Conservation (phyloP, 23 tunicate species). For the Styela clava region DNA sequence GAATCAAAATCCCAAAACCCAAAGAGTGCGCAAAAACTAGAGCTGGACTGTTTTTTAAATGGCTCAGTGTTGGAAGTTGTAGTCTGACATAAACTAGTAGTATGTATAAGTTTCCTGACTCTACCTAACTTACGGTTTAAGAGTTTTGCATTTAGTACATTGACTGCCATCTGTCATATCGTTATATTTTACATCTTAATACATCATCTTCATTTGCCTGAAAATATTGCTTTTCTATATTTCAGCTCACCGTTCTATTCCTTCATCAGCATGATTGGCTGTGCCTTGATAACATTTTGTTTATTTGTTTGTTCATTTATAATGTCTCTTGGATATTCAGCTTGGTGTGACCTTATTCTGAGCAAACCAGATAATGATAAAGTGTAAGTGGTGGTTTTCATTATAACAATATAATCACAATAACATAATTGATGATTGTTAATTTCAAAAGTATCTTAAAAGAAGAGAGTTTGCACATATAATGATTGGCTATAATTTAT, state of each 20-base stretch:
- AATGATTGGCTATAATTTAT: neutral
- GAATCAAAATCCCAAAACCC: no score
- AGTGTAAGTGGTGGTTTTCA: conserved; percentile 1
- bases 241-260: conserved; percentile 5
- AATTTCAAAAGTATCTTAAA: neutral
- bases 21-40: no score
- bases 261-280: neutral
- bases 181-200: no score
- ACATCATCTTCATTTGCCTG: no score
- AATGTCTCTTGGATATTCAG: conserved; percentile 39
- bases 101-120: no score
- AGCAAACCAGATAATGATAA: conserved; percentile 17
- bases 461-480: neutral
- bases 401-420: neutral
- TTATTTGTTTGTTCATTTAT: conserved; percentile 51
- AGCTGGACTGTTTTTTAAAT: no score
- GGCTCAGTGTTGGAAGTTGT: no score
- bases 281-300: conserved; percentile 26
- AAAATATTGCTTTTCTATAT: neutral
- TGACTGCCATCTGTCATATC: no score
- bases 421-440: no score
- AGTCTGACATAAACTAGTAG: no score
- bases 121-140: no score
- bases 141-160: no score
- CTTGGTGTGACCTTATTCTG: conserved; percentile 45